A percentile compares a stretch with the other conserved stretches of the same genome.
Evolutionary conservation across 2,797 vertebrate genomes (phyloP).

Genomic region (Neostethus bicornis): DNA sequence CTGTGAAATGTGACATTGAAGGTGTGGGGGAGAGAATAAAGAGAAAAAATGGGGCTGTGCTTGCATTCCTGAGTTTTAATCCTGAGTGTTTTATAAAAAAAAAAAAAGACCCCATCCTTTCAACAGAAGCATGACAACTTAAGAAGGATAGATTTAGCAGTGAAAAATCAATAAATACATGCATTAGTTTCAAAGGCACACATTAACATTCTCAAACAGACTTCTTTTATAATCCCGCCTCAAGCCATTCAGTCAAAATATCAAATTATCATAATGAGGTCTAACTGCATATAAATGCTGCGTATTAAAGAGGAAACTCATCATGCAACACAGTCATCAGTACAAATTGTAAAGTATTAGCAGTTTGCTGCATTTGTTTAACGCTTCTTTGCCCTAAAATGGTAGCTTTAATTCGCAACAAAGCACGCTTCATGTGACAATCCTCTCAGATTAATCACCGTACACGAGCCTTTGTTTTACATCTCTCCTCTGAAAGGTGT

Average conservation of each 20-base stretch:
- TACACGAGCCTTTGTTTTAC: slow-evolving; percentile 46
- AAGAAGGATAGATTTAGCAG: slow-evolving; percentile 75
- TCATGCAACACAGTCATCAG: slow-evolving; percentile 53
- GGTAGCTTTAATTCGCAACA: slow-evolving; percentile 36
- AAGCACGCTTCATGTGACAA: slow-evolving; percentile 36
- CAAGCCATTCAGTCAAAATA: slow-evolving; percentile 81
- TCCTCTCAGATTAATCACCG: slow-evolving; percentile 47
- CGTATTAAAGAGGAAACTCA: slow-evolving; percentile 72
- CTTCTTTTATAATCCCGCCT: slow-evolving; percentile 76
- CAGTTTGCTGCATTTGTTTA: slow-evolving; percentile 15
- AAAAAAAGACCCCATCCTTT: slow-evolving; percentile 24
- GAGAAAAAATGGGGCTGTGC: slow-evolving; percentile 24
- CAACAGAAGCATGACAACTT: slow-evolving; percentile 71
- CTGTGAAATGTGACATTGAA: slow-evolving; percentile 85
- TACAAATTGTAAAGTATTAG: slow-evolving; percentile 29
- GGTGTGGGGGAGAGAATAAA: slow-evolving; percentile 50
- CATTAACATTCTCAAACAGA: slow-evolving; percentile 80
- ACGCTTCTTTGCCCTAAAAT: slow-evolving; percentile 23
- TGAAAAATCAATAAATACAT: slow-evolving; percentile 81
- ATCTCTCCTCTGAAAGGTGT: slow-evolving; percentile 58
- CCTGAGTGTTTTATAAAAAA: slow-evolving; percentile 65
- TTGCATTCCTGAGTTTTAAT: slow-evolving; percentile 44
- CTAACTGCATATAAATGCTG: slow-evolving; percentile 84
- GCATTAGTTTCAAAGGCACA: slow-evolving; percentile 78
- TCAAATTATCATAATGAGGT: slow-evolving; percentile 85